Evolutionary conservation across 2,113 vertebrate genomes (phyloP), one percentile per base, ranked within the genome.

Genomic region (Peucedramus taeniatus): DNA sequence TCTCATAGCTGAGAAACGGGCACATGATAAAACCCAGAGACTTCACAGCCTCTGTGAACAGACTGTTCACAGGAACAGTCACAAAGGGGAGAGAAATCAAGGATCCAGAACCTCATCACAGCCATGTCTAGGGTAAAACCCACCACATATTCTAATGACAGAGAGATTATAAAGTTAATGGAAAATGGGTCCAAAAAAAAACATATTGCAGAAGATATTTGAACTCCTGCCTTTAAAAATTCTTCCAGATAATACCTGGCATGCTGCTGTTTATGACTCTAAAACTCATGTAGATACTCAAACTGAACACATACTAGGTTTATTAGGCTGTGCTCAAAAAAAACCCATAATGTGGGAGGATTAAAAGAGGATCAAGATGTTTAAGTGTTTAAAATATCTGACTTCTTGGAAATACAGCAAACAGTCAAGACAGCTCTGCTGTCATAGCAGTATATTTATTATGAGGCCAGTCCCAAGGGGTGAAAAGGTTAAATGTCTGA

Each of bases 401-500:
- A 44, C 39, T 87, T 70, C 33, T 75, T 90, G 20, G 63, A 94
- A 91, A 94, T 39, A 37, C 5, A 82, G 44, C 44, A 75, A 90
- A 91, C 51, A 89, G 75, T 10, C 3, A 3, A 90, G 80, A 89
- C 24, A 87, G 80, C 35, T 45, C 47, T 93, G 83, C 93, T 95
- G 74, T 69, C 31, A 1, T 64, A 53, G 91, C 87, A 92, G 69
- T 75, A 24, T 72, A 89, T 91, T 95, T 96, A 91, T 89, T 53
- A 68, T 50, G 65, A 91, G 13, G 49, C 50, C 26, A 79, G 53
- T 51, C 81, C 77, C 54, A 49, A 6, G 7, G n/a, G 83, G 74
- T 95, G 91, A 93, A 94, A 97, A 94, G 89, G 94, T 79, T 57
- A 93, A 89, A 95, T 85, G 89, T 89, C 95, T 94, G 93, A 89